Evolutionary conservation across 2,113 vertebrate genomes (phyloP).

Genomic region (Melanostigma gelatinosum): DNA sequence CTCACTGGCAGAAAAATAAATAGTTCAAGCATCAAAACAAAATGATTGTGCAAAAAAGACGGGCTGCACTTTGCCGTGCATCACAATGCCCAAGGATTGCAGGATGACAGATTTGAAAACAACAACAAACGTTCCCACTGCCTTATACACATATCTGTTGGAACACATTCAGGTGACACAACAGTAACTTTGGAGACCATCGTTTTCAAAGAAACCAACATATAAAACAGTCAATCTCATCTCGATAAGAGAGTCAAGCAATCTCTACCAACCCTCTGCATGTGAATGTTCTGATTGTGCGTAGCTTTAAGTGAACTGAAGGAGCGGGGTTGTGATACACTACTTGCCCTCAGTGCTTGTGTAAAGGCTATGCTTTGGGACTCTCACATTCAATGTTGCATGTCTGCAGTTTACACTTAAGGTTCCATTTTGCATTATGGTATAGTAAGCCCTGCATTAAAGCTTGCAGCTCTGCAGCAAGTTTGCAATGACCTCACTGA

Average conservation of each 20-base stretch:
- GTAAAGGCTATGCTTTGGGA: slow-evolving; percentile 80
- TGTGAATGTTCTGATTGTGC: slow-evolving; percentile 81
- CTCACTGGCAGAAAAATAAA: slow-evolving; percentile 4
- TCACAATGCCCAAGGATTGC: slow-evolving; percentile 56
- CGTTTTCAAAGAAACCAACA: slow-evolving; percentile 50
- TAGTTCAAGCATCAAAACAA: slow-evolving; percentile 39
- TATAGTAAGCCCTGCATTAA: slow-evolving; percentile 77
- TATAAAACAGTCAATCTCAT: slow-evolving; percentile 58
- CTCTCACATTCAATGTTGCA: slow-evolving; percentile 76
- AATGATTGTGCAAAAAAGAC: slow-evolving; percentile 67
- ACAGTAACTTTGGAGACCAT: slow-evolving; percentile 43
- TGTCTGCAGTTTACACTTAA: slow-evolving; percentile 76
- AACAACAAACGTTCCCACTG: slow-evolving; percentile 15
- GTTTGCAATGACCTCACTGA: slow-evolving; percentile 83
- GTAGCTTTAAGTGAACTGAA: slow-evolving; percentile 76
- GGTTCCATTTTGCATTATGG: slow-evolving; percentile 77
- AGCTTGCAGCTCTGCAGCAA: slow-evolving; percentile 79
- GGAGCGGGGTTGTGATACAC: slow-evolving; percentile 61
- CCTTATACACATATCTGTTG: slow-evolving; percentile 24
- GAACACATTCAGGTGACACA: slow-evolving; percentile 48
- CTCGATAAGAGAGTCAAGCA: slow-evolving; percentile 45
- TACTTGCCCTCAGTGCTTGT: slow-evolving; percentile 79
- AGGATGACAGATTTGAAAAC: slow-evolving; percentile 42
- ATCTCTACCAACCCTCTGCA: slow-evolving; percentile 49
- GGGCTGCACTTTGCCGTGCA: slow-evolving; percentile 44